Conservation (phyloP, 1,140 invertebrate species). For the Gonioctena quinquepunctata region DNA sequence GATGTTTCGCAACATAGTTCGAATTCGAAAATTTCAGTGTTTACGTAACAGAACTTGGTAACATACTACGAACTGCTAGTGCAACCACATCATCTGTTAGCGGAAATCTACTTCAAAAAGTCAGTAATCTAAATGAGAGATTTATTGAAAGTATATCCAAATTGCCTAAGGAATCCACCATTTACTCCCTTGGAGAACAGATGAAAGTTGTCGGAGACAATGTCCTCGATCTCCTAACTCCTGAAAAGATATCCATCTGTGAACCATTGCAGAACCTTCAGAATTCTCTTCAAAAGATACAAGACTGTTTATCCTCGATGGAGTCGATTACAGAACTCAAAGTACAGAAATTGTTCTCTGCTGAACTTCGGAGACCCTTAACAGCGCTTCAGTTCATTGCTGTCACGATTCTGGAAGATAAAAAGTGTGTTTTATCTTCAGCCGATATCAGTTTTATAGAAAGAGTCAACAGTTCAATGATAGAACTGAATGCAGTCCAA, state of each 20-base stretch:
- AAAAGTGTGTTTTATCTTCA: conserved; percentile 42
- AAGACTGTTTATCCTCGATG: conserved; percentile 36
- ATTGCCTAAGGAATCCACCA: conserved; percentile 15
- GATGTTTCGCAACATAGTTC: no score
- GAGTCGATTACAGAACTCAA: conserved; percentile 36
- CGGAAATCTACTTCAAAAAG: background rate
- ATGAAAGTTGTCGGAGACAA: conserved; percentile 21
- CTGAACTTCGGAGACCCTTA: conserved; percentile 47
- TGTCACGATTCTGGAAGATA: conserved; percentile 44
- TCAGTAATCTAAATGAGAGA: background rate
- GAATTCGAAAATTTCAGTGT: conserved; percentile 24
- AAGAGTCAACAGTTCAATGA: conserved; percentile 30
- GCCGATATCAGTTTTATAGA: conserved; percentile 44
- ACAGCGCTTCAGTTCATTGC: conserved; percentile 47
- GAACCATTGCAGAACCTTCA: conserved; percentile 43
- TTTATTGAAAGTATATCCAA: background rate
- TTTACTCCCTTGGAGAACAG: conserved; percentile 18
- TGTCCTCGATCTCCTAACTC: conserved; percentile 15
- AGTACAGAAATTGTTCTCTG: conserved; percentile 34
- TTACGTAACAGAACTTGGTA: conserved; percentile 10
- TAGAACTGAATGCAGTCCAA: conserved; percentile 30
- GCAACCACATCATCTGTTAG: background rate
- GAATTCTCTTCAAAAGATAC: conserved; percentile 50
- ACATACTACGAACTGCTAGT: background rate
- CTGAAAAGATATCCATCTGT: conserved; percentile 16